Evolutionary conservation across 2,113 vertebrate genomes (phyloP).

Genomic region (Toxotes chatareus): DNA sequence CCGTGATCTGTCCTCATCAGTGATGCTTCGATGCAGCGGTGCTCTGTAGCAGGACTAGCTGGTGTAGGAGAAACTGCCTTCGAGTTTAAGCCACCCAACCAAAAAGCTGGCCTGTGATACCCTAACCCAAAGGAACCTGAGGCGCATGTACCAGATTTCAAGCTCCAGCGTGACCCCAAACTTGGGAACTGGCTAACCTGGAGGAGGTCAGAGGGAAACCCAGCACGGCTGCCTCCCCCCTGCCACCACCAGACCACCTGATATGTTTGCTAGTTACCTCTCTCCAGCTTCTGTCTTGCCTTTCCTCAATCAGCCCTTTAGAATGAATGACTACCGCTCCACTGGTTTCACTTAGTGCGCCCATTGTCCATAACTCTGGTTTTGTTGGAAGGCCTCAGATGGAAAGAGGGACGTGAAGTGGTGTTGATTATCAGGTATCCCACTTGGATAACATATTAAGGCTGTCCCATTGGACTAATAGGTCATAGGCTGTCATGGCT

Average conservation of each 20-base stretch:
- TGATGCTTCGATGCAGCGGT: slow-evolving; percentile 19
- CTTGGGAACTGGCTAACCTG: slow-evolving; percentile 86
- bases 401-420: slow-evolving; percentile 54
- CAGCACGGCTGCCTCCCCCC: slow-evolving; percentile 69
- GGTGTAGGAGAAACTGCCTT: slow-evolving; percentile 6
- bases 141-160: slow-evolving; percentile 79
- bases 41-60: slow-evolving; percentile 25
- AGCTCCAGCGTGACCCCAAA: slow-evolving; percentile 80
- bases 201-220: slow-evolving; percentile 79
- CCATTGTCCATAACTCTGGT: slow-evolving; percentile 80
- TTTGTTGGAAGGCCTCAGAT: slow-evolving; percentile 73
- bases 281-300: slow-evolving; percentile 66
- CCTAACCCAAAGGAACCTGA: slow-evolving; percentile 71
- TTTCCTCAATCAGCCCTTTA: slow-evolving; percentile 75
- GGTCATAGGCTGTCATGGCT: slow-evolving; percentile 77
- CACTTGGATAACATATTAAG: slow-evolving; percentile 76
- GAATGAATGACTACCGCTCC: slow-evolving; percentile 83
- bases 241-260: slow-evolving; percentile 77
- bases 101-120: slow-evolving; percentile 60
- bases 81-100: slow-evolving; percentile 46
- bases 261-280: slow-evolving; percentile 74
- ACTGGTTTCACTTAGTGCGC: slow-evolving; percentile 79
- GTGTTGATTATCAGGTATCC: slow-evolving; percentile 80
- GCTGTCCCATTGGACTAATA: slow-evolving; percentile 63
- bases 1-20: slow-evolving; percentile 27